Evolutionary conservation across 1,140 invertebrate genomes (phyloP), one percentile per base, ranked within the genome.

Genomic region (Scaptodrosophila lebanonensis): DNA sequence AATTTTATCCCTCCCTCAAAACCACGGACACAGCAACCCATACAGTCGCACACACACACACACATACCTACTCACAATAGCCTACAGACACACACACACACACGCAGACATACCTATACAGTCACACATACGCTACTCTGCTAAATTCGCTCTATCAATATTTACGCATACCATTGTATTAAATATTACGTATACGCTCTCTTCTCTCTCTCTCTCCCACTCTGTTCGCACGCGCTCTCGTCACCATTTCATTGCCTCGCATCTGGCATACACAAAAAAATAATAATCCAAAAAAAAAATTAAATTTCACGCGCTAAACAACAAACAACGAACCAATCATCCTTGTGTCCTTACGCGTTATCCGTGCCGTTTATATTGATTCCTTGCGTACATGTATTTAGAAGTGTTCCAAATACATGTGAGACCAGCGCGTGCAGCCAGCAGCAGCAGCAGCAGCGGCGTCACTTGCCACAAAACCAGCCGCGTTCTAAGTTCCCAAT

Each of bases 111-210:
- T 36, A 49, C 27, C 17, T 17, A 22, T 25, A 49, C 44, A 59
- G 20, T 25, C 18, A 25, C 35, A 36, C 35, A 40, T 22, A 66
- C 54, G 58, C 3, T 32, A 7, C 50, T 7, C 29, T n/a, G 39
- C 27, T 8, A 53, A 54, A 58, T 71, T 71, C 63, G 62, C 72
- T 76, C 72, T 77, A 77, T 76, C 72, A 76, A 67, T 76, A 77
- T 77, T 71, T 71, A 77, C 72, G 59, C 72, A 77, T 67, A 76
- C 72, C 53, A 76, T 76, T 76, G 66, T 76, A 70, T 67, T 77
- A 51, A 27, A 71, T 64, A 72, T 77, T 77, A 77, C 72, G 72
- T 77, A 77, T 77, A 72, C 72, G 72, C 63, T 57, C 48, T 58
- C 50, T 64, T 50, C 30, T 42, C 7, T 44, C 64, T 43, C 30